These are phyloP conservation scores for Solea solea DNA, from an alignment of 2,113 vertebrate genomes.

Conservation along the genomic window DNA sequence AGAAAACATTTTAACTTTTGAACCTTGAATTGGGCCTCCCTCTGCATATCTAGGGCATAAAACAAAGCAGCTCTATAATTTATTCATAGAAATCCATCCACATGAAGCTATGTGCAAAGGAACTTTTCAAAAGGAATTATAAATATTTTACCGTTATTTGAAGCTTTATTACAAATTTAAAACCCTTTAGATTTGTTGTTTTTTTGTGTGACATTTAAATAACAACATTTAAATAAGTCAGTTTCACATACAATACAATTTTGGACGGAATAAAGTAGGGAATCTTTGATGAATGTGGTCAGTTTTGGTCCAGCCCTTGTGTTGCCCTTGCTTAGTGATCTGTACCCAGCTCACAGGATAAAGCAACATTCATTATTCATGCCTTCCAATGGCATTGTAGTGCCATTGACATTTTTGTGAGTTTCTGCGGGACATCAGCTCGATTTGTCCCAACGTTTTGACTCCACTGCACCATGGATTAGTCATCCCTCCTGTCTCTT, in stretches of 20 bases:
- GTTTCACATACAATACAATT: background rate
- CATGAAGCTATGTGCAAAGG: too few relatives aligned
- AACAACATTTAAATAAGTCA: background rate
- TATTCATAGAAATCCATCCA: too few relatives aligned
- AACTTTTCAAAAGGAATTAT: too few relatives aligned
- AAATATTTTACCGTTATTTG: too few relatives aligned
- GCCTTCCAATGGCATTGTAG: conserved; percentile 47
- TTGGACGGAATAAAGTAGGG: background rate
- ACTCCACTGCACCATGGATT: conserved; percentile 27
- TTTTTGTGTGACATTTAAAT: background rate
- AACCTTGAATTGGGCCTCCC: too few relatives aligned
- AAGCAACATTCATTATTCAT: conserved; percentile 65
- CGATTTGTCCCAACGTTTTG: conserved; percentile 55
- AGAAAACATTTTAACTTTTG: too few relatives aligned
- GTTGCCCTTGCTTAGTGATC: conserved; percentile 55
- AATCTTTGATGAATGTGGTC: conserved; percentile 19
- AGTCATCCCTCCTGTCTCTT: conserved; percentile 44
- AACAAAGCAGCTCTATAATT: too few relatives aligned
- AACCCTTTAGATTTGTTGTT: too few relatives aligned
- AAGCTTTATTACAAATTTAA: too few relatives aligned
- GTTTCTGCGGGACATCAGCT: conserved; percentile 44
- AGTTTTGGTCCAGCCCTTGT: conserved; percentile 50
- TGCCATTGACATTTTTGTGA: conserved; percentile 57
- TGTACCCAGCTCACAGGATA: conserved; percentile 49
- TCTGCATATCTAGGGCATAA: too few relatives aligned